Evolutionary conservation across 2,888 invertebrate genomes (phyloP), one percentile per base, ranked within the genome.

Genomic region (Drosophila nigricruria): DNA sequence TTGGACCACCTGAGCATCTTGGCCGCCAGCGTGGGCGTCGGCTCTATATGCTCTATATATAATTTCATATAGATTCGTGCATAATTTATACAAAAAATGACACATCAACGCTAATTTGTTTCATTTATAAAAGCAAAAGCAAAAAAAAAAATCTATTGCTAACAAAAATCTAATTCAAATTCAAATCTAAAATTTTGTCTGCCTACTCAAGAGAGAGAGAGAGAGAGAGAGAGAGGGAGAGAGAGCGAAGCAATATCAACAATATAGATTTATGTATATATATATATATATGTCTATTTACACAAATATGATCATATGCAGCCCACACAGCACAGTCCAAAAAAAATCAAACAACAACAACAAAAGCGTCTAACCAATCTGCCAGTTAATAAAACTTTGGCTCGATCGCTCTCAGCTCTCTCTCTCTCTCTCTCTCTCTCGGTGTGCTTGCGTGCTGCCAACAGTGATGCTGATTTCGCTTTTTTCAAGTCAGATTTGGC

Each of bases 251-350:
- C 47, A 49, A 27, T 20, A 69, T 32, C 42, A 30, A 57, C 30
- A 68, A 49, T 34, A 45, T n/a, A 25, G 32, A 45, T 36, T 9
- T 34, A 25, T 58, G 25, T 27, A 14, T 34, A 20, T 32, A 43
- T 23, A 10, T 18, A 18, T 40, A 14, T 27, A 12, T 34, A 14
- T n/a, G n/a, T 34, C 25, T 30, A 14, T 56, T n/a, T 42, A 40
- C 40, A 54, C 32, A 66, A 58, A 62, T 43, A 32, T 27, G 45
- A 57, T 59, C 50, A 52, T 78, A 53, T 62, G 73, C 80, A 70
- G 64, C 85, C 82, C 81, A 73, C 70, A 73, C 73, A 73, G 53
- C 75, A 59, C 75, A 59, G 52, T 5, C 56, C 45, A 45, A 66
- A 66, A 54, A 34, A 43, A n/a, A n/a, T n/a, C n/a, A n/a, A n/a